Base-by-base conservation (phyloP, 2,797 vertebrate genomes). In the Mico argentatus region DNA sequence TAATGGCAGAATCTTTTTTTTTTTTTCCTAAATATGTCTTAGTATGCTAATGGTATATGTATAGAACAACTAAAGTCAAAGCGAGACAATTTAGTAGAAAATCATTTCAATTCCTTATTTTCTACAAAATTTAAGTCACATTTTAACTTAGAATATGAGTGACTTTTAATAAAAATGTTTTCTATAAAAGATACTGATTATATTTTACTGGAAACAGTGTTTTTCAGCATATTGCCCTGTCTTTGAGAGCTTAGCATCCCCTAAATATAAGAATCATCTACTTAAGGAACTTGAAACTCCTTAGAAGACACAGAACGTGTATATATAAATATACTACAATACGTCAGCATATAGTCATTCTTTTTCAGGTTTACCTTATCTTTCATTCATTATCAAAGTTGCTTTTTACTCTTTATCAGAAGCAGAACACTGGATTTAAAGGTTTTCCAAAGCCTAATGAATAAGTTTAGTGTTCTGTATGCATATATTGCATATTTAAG, bases 31-130 rank as follows among this genome's bases (percentile, higher is more conserved):
- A 2, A 73, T 86, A 55, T 76, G 26, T 11, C 24, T 89, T 73
- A 64, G 4, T 79, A 64, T 70, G 17, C 15, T 86, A 41, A 86
- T 91, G 1, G 41, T 81, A 17, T 61, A 26, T 88, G 5, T 83
- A 33, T 52, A 72, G 55, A 91, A 83, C 7, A 90, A 1, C 15
- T 89, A 80, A 84, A 57, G 48, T 55, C 13, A 64, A 97, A 85
- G 22, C 17, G 90, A 81, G 24, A 59, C 6, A 83, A 70, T 91
- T n/a, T 88, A 70, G 5, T 86, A 4, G 27, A 86, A 94, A 96
- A 92, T 85, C 5, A 80, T 86, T 93, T 72, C 7, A 81, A 75
- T 27, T 77, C 8, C 73, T 50, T 94, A 84, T 48, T 96, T 95
- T 85, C 5, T 94, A 61, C 2, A 94, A 88, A 73, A 73, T 48